phyloP scores from a whole-genome alignment of 2,888 invertebrate genomes.

The Tipula helvola region DNA sequence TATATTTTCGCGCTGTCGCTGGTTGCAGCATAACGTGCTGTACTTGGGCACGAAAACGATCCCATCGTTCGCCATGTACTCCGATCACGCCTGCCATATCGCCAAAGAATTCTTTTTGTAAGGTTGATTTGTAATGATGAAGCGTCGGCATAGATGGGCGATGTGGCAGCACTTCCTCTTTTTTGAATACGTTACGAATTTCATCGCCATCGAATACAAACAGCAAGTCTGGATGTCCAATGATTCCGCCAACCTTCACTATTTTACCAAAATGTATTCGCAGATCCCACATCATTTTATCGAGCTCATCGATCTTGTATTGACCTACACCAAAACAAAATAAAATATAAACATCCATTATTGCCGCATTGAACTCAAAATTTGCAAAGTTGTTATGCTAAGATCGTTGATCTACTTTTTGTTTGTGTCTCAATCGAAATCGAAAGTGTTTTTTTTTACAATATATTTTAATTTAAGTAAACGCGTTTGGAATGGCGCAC shows the following conservation, averaged over 20 bases:
- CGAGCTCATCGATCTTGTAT: slow-evolving; percentile 44
- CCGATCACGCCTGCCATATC: slow-evolving; percentile 61
- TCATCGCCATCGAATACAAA: slow-evolving; percentile 63
- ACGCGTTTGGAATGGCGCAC: neutral
- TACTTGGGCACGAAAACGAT: slow-evolving; percentile 68
- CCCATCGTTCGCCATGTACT: slow-evolving; percentile 81
- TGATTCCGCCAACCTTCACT: slow-evolving; percentile 54
- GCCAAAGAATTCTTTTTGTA: slow-evolving; percentile 56
- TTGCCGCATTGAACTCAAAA: neutral
- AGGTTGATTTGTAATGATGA: slow-evolving; percentile 54
- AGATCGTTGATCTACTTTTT: neutral
- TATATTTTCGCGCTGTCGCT: slow-evolving; percentile 61
- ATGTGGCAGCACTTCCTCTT: slow-evolving; percentile 56
- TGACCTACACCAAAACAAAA: slow-evolving; percentile 33
- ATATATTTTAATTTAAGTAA: slow-evolving; percentile 5
- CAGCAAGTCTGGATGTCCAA: slow-evolving; percentile 63
- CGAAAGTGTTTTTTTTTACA: neutral
- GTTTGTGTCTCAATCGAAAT: neutral
- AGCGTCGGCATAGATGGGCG: slow-evolving; percentile 60
- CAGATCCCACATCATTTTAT: slow-evolving; percentile 43
- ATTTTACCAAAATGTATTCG: slow-evolving; percentile 43
- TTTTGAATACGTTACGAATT: slow-evolving; percentile 54
- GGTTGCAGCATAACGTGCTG: slow-evolving; percentile 74
- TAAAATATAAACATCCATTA: neutral
- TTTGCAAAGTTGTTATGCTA: neutral